These are phyloP conservation scores for Petrocephalus zakoni DNA, from an alignment of 2,113 vertebrate species.

Conservation along the genomic window DNA sequence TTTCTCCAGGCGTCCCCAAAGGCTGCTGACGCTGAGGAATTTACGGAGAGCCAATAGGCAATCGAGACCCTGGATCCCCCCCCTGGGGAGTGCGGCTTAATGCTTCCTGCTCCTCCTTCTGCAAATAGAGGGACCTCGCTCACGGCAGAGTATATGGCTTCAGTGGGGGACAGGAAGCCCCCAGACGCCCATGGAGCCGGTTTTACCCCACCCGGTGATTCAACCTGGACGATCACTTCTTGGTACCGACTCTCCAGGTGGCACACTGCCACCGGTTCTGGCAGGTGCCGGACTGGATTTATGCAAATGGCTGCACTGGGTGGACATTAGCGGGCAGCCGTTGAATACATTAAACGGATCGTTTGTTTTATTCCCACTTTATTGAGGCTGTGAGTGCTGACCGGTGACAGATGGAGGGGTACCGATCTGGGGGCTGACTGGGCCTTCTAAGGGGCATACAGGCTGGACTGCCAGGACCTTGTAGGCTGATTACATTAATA, in stretches of 20 bases:
- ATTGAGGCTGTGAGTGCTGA: neutral
- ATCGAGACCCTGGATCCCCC: neutral
- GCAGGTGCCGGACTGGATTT: neutral
- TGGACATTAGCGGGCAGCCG: neutral
- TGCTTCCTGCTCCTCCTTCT: neutral
- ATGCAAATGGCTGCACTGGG: neutral
- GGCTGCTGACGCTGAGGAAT: neutral
- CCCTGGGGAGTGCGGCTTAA: neutral
- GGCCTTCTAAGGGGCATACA: neutral
- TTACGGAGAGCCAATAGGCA: neutral
- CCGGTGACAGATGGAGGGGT: neutral
- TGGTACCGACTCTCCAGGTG: neutral
- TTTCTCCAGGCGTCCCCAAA: neutral
- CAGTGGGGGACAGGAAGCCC: neutral
- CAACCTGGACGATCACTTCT: neutral
- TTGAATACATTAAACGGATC: neutral
- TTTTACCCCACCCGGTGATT: neutral
- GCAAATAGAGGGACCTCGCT: neutral
- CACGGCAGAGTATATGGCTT: neutral
- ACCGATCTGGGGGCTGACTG: neutral
- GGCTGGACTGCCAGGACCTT: neutral
- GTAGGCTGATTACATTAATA: neutral
- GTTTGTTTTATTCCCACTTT: neutral
- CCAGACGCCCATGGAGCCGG: neutral
- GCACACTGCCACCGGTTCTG: neutral